Evolutionary conservation across 2,888 invertebrate species (phyloP).

Genomic region (Lagria hirta): DNA sequence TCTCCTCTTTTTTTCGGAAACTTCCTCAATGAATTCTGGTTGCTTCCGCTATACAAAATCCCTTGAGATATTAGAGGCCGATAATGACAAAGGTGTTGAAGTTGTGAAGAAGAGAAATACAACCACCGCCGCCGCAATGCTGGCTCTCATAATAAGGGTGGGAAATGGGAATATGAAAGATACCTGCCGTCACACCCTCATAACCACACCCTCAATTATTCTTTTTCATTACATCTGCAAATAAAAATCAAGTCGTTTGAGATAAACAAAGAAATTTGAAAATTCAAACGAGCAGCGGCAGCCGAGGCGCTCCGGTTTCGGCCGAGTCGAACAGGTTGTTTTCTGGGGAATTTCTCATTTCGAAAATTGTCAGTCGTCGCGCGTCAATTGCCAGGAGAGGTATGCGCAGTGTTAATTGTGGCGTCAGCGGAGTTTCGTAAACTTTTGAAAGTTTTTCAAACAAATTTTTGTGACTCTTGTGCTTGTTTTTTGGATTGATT

Average conservation of each 20-base stretch:
- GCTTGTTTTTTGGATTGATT: slow-evolving; percentile 25
- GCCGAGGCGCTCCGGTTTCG: slow-evolving; percentile 9
- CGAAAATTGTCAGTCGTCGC: slow-evolving; percentile 27
- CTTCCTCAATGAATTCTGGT: slow-evolving; percentile 13
- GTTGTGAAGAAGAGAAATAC: too few species aligned
- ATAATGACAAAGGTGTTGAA: slow-evolving; percentile 12
- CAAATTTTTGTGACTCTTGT: slow-evolving; percentile 14
- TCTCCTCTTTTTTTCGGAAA: slow-evolving; percentile 15
- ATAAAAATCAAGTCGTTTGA: too few species aligned
- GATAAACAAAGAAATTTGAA: too few species aligned
- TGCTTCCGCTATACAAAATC: too few species aligned
- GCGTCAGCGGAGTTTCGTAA: slow-evolving; percentile 29
- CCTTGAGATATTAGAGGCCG: slow-evolving; percentile 15
- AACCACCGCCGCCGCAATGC: too few species aligned
- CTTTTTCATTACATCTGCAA: too few species aligned
- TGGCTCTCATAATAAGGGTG: too few species aligned
- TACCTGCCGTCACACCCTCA: too few species aligned
- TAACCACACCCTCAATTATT: too few species aligned
- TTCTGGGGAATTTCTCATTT: slow-evolving; percentile 19
- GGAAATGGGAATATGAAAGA: too few species aligned
- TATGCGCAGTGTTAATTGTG: slow-evolving; percentile 1
- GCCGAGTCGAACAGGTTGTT: slow-evolving; percentile 31
- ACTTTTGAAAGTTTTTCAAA: slow-evolving; percentile 32
- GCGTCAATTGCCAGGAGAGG: slow-evolving; percentile 23
- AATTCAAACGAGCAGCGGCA: background rate